Evolutionary conservation across 2,888 invertebrate species (phyloP).

Genomic region (Agonopterix subpropinquella): DNA sequence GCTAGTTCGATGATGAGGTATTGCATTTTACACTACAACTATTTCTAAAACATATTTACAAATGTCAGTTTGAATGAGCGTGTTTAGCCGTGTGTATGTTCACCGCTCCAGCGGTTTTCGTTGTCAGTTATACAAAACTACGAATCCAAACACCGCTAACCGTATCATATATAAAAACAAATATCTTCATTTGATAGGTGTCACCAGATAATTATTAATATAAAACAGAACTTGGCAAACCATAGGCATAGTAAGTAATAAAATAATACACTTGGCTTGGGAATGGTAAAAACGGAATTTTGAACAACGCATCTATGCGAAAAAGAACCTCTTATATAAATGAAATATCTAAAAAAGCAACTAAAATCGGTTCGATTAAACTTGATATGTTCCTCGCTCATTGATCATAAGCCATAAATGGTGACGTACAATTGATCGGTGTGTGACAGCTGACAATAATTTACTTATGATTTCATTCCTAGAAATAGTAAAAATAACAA

Average conservation of each 20-base stretch:
- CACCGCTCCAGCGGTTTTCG: neutral
- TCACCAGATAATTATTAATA: slow-evolving; percentile 16
- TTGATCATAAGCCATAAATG: slow-evolving; percentile 30
- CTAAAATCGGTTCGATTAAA: slow-evolving; percentile 39
- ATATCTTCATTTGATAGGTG: slow-evolving; percentile 37
- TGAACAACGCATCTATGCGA: slow-evolving; percentile 64
- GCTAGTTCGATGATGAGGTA: neutral
- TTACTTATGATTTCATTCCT: slow-evolving; percentile 27
- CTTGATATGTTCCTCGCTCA: slow-evolving; percentile 65
- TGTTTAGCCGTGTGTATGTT: neutral
- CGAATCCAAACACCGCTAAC: neutral
- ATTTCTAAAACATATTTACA: slow-evolving; percentile 35
- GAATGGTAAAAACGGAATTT: slow-evolving; percentile 48
- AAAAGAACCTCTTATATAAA: slow-evolving; percentile 62
- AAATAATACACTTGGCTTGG: slow-evolving; percentile 16
- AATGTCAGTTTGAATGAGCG: slow-evolving; percentile 4
- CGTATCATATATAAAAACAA: too few species aligned
- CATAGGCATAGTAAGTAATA: too few species aligned
- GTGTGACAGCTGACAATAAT: slow-evolving; percentile 35
- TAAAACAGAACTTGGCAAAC: slow-evolving; percentile 37
- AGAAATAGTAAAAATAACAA: slow-evolving; percentile 50
- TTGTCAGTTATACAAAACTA: neutral
- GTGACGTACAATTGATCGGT: slow-evolving; percentile 26
- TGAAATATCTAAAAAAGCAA: slow-evolving; percentile 27
- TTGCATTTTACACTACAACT: slow-evolving; percentile 33